Percentiles rank a stretch among this genome's conserved stretches.
Evolutionary conservation across 2,888 invertebrate species (phyloP).

Genomic region (Tholera decimalis): DNA sequence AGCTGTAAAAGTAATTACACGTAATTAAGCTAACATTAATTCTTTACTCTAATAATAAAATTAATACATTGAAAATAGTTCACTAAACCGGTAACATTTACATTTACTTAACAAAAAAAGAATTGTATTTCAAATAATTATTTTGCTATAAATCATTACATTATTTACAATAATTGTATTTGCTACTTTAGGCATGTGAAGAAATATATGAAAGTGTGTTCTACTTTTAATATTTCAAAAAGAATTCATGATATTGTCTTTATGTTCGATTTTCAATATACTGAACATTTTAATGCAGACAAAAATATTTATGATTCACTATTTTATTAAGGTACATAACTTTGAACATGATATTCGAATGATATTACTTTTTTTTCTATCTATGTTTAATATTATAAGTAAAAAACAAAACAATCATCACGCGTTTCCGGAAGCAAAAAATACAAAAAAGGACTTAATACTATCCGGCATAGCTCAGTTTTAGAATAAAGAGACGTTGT

Average conservation of each 20-base stretch:
- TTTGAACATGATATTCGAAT: slow-evolving; percentile 61
- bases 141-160: slow-evolving; percentile 13
- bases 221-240: slow-evolving; percentile 42
- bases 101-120: background rate
- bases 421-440: slow-evolving; percentile 78
- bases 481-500: slow-evolving; percentile 86
- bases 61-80: background rate
- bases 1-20: slow-evolving; percentile 28
- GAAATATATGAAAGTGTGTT: slow-evolving; percentile 35
- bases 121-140: slow-evolving; percentile 14
- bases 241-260: slow-evolving; percentile 45
- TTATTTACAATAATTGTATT: slow-evolving; percentile 58
- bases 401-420: slow-evolving; percentile 62
- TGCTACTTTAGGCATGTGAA: slow-evolving; percentile 56
- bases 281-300: slow-evolving; percentile 20
- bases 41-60: slow-evolving; percentile 34
- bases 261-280: background rate
- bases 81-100: background rate
- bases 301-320: slow-evolving; percentile 45
- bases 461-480: slow-evolving; percentile 88
- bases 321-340: slow-evolving; percentile 57
- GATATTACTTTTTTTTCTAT: slow-evolving; percentile 61
- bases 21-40: slow-evolving; percentile 15
- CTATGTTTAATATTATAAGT: slow-evolving; percentile 61
- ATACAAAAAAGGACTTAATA: slow-evolving; percentile 71